Base-by-base conservation (phyloP, 2,113 vertebrate genomes). In the Ceyx cyanopectus region DNA sequence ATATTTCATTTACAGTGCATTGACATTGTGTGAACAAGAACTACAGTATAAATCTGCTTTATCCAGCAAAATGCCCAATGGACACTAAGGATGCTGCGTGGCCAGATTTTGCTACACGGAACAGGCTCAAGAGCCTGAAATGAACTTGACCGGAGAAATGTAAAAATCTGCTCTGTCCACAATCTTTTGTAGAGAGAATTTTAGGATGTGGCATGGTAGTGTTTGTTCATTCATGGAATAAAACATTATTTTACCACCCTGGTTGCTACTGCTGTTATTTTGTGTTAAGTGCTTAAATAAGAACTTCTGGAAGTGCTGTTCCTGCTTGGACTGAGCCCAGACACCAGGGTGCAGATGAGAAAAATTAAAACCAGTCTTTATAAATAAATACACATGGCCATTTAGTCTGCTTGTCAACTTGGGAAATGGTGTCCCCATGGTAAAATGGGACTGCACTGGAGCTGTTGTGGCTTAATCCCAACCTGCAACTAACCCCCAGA, bases 201-300 rank as follows among this genome's bases (percentile, higher is more conserved):
- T 85, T 95, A 95, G 96, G 81, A 92, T 85, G 97, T 94, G 97
- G 97, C 97, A 97, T 97, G 97, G 97, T 95, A 96, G 95, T 93
- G 62, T 97, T 92, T 96, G 95, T 96, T 97, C 98, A 96, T 97
- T 97, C 97, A 96, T 95, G 96, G 96, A 98, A 98, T 98, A 98
- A 98, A 98, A 97, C 97, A 95, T 97, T 98, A 98, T 98, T 98
- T 98, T 98, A 97, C 97, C 98, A 98, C 95, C 85, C 46, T 92
- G 95, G 90, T 82, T 85, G 92, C 93, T 91, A 89, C 92, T 91
- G 87, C 91, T 73, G 51, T 96, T 95, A 78, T 83, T 95, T 88
- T 50, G 6, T 51, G 14, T 66, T 37, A 56, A 63, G 63, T 67
- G 34, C 21, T 80, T 82, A 70, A 86, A 34, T 69, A 45, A 69